Evolutionary conservation across 2,888 invertebrate genomes (phyloP).

Genomic region (Ichneumoninae sp.): DNA sequence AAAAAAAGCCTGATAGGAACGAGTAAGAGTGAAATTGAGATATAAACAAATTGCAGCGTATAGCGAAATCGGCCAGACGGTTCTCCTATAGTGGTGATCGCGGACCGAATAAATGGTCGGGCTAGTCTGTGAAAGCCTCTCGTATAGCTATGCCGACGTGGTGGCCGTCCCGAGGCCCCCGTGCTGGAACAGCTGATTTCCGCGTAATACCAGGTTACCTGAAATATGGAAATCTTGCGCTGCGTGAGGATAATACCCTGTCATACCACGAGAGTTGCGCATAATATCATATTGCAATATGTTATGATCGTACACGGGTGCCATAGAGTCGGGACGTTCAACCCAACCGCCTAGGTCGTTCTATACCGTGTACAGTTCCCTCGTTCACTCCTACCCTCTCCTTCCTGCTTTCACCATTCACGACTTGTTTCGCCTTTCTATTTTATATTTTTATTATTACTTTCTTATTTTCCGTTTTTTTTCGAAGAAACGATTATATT

Average conservation of each 20-base stretch:
- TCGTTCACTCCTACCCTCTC: conserved; percentile 11
- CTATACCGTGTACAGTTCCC: background rate
- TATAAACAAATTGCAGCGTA: conserved; percentile 48
- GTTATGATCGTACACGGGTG: conserved; percentile 76
- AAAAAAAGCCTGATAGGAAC: background rate
- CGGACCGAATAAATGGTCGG: conserved; percentile 56
- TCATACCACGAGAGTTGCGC: conserved; percentile 81
- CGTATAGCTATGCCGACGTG: conserved; percentile 46
- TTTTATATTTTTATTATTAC: conserved; percentile 32
- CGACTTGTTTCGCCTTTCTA: conserved; percentile 39
- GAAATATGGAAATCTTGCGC: conserved; percentile 83
- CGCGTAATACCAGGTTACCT: conserved; percentile 81
- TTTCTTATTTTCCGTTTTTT: conserved; percentile 40
- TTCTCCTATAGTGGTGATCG: conserved; percentile 1
- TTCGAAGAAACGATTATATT: conserved; percentile 62
- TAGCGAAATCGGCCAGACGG: background rate
- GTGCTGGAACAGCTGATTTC: conserved; percentile 76
- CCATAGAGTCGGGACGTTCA: conserved; percentile 73
- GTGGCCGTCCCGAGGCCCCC: conserved; percentile 5
- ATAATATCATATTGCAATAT: conserved; percentile 83
- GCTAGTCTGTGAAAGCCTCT: conserved; percentile 22
- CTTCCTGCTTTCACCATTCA: conserved; percentile 16
- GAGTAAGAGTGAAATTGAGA: conserved; percentile 37
- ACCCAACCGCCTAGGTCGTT: conserved; percentile 49
- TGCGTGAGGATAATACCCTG: conserved; percentile 84